Evolutionary conservation across 2,888 invertebrate species (phyloP).

Genomic region (Habroteleia sp.): DNA sequence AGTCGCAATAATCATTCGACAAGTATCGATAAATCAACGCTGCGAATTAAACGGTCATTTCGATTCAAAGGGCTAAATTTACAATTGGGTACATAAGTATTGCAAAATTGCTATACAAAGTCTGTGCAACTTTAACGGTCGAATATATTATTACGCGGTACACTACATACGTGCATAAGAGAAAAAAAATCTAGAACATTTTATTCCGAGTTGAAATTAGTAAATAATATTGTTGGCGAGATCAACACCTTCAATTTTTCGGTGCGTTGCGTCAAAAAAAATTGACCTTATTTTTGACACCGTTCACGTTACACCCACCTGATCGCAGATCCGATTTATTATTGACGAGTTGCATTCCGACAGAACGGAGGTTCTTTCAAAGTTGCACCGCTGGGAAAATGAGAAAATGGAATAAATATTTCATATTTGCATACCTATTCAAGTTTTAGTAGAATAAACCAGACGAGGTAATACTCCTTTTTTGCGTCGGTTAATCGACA

Average conservation of each 20-base stretch:
- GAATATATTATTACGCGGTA: constrained; percentile 38
- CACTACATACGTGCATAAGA: constrained; percentile 17
- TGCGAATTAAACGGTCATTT: constrained; percentile 43
- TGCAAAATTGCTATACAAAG: constrained; percentile 43
- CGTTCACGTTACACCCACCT: neutral
- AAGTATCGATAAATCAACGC: constrained; percentile 34
- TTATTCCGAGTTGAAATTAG: no score
- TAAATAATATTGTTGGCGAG: no score
- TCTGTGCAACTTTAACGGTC: constrained; percentile 44
- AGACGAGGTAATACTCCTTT: neutral
- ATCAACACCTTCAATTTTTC: no score
- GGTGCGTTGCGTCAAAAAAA: constrained; percentile 6
- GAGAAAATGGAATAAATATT: neutral
- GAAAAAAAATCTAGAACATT: no score
- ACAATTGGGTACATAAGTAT: constrained; percentile 37
- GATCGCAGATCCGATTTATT: constrained; percentile 7
- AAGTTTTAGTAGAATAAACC: constrained; percentile 30
- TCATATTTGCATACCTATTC: constrained; percentile 19
- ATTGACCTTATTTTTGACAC: neutral
- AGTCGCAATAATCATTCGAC: constrained; percentile 16
- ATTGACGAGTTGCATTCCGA: constrained; percentile 14
- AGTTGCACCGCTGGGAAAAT: neutral
- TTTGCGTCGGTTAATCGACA: constrained; percentile 3
- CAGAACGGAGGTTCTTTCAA: neutral
- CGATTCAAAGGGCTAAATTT: constrained; percentile 31